These are phyloP conservation scores for Calycopis cecrops DNA, from an alignment of 1,140 invertebrate genomes.

Conservation along the genomic window DNA sequence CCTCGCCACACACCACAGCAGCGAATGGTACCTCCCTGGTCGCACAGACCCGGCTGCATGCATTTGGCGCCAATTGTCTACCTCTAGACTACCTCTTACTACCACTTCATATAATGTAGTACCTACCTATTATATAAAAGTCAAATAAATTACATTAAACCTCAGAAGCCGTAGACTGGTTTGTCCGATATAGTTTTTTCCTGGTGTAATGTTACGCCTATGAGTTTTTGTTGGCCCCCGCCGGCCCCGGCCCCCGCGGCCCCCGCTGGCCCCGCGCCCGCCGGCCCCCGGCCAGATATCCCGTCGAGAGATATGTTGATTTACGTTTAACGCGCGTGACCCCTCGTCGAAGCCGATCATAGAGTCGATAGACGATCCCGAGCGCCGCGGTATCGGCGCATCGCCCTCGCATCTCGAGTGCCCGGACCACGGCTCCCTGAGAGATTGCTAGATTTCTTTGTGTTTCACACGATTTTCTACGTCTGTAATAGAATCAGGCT, in stretches of 20 bases:
- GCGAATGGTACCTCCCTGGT: too few relatives aligned
- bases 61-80: too few relatives aligned
- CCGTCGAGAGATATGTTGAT: constrained; percentile 72
- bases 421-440: constrained; percentile 50
- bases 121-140: too few relatives aligned
- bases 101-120: too few relatives aligned
- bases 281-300: constrained; percentile 64
- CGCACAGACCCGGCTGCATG: too few relatives aligned
- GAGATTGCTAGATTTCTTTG: constrained; percentile 64
- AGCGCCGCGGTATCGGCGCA: constrained; percentile 65
- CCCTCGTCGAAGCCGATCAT: constrained; percentile 65
- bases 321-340: constrained; percentile 73
- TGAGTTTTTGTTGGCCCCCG: constrained; percentile 54
- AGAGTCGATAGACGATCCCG: constrained; percentile 69
- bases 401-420: constrained; percentile 68
- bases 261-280: constrained; percentile 59
- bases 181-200: constrained; percentile 65
- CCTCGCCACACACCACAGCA: too few relatives aligned
- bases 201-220: constrained; percentile 68
- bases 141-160: too few relatives aligned
- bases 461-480: constrained; percentile 59
- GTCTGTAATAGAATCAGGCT: constrained; percentile 38
- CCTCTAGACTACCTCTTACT: too few relatives aligned
- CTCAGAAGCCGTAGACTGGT: constrained; percentile 37
- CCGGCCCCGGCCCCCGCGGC: constrained; percentile 11